Percentiles rank a stretch among this genome's conserved stretches.
phyloP scores from a whole-genome alignment of 1,140 invertebrate species.

The Drosophila quadrilineata region DNA sequence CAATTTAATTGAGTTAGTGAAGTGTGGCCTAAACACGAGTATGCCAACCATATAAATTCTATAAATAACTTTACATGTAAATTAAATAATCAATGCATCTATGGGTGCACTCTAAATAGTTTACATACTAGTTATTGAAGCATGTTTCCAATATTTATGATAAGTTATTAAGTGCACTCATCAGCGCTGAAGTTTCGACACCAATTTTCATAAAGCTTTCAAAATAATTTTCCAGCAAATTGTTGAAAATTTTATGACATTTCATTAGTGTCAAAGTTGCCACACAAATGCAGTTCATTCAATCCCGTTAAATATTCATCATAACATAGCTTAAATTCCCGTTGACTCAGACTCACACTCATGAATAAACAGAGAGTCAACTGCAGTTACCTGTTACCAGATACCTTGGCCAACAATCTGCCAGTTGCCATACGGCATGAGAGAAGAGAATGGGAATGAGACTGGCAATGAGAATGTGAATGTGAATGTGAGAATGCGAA shows the following conservation, averaged over 20 bases:
- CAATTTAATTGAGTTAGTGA: constrained; percentile 9
- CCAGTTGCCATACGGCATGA: not conserved
- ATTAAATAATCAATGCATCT: not conserved
- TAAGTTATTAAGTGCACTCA: no score
- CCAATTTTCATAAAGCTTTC: no score
- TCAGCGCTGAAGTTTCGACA: no score
- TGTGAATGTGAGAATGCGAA: no score
- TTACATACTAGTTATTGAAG: no score
- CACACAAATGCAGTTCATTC: not conserved
- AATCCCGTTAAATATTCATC: constrained; percentile 1
- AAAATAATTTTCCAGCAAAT: no score
- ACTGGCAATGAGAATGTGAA: no score
- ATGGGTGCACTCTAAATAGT: not conserved
- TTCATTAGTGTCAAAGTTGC: not conserved
- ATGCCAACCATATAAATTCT: no score
- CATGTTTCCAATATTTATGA: no score
- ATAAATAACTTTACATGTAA: not conserved
- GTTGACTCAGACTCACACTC: not conserved
- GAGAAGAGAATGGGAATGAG: not conserved
- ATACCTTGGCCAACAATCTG: not conserved
- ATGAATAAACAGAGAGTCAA: not conserved
- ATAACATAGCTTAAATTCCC: not conserved
- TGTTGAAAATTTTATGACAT: not conserved
- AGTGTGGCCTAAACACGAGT: constrained; percentile 10
- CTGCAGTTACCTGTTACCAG: not conserved